Evolutionary conservation across 2,888 invertebrate genomes (phyloP).

Genomic region (Ormyrus nitidulus): DNA sequence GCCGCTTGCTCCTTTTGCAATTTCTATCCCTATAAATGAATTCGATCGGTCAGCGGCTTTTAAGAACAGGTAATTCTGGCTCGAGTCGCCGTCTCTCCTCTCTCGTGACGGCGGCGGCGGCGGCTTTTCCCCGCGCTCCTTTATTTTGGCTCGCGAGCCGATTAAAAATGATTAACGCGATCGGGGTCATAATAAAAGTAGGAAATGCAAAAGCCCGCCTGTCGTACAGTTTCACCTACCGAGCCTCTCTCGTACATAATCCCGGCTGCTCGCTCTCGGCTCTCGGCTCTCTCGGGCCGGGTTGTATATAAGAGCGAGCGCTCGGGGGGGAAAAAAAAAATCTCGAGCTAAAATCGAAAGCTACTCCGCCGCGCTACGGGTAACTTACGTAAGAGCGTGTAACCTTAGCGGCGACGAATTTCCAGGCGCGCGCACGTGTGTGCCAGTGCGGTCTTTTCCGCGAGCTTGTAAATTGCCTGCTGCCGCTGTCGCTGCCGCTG

Average conservation of each 20-base stretch:
- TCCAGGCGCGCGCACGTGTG: background rate
- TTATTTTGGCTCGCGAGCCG: constrained; percentile 21
- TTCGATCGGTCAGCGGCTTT: background rate
- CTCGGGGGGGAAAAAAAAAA: constrained; percentile 3
- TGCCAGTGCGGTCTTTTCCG: constrained; percentile 6
- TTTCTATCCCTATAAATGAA: constrained; percentile 8
- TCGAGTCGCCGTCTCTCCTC: constrained; percentile 14
- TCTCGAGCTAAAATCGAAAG: constrained; percentile 52
- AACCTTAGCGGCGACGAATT: constrained; percentile 24
- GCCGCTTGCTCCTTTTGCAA: background rate
- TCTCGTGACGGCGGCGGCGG: too few species aligned
- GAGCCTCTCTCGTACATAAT: too few species aligned
- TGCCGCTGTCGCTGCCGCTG: too few species aligned
- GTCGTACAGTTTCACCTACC: constrained; percentile 29
- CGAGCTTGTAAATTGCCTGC: constrained; percentile 9
- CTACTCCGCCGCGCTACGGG: background rate
- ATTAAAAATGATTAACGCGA: constrained; percentile 52
- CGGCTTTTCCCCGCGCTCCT: constrained; percentile 41
- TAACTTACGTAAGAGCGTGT: constrained; percentile 41
- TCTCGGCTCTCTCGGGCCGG: background rate
- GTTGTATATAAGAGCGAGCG: background rate
- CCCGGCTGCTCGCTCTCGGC: background rate
- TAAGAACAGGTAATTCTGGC: constrained; percentile 51
- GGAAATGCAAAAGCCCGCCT: constrained; percentile 51
- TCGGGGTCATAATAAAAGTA: constrained; percentile 39